phyloP scores from a whole-genome alignment of 2,888 invertebrate species.

The Escarpia spicata region DNA sequence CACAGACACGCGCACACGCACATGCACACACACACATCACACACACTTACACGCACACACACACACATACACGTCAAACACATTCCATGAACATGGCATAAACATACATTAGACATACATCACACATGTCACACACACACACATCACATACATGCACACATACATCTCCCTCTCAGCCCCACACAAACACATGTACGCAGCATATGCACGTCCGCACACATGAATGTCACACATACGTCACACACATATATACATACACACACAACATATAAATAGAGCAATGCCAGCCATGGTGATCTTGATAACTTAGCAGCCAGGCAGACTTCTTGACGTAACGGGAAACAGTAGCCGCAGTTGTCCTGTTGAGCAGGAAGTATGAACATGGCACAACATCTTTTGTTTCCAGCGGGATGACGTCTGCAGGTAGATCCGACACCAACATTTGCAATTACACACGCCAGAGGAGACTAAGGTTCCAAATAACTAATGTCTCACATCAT shows the following conservation, averaged over 20 bases:
- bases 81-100: too few species aligned
- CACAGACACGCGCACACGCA: not conserved
- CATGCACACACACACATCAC: too few species aligned
- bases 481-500: not conserved
- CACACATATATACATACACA: too few species aligned
- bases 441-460: not conserved
- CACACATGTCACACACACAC: too few species aligned
- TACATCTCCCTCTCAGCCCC: not conserved
- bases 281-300: not conserved
- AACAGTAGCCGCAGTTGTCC: not conserved
- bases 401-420: not conserved
- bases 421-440: not conserved
- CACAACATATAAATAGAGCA: not conserved
- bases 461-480: not conserved
- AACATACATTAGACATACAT: too few species aligned
- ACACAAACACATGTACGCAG: not conserved
- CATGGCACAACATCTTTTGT: not conserved
- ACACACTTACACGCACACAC: too few species aligned
- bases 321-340: not conserved
- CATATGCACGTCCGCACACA: not conserved
- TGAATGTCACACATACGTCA: not conserved
- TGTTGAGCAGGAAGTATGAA: not conserved
- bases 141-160: not conserved
- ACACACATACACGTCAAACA: too few species aligned
- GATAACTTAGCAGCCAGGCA: not conserved